Evolutionary conservation across 2,888 invertebrate species (phyloP), one percentile per base, ranked within the genome.

Genomic region (Chrysolina americana): DNA sequence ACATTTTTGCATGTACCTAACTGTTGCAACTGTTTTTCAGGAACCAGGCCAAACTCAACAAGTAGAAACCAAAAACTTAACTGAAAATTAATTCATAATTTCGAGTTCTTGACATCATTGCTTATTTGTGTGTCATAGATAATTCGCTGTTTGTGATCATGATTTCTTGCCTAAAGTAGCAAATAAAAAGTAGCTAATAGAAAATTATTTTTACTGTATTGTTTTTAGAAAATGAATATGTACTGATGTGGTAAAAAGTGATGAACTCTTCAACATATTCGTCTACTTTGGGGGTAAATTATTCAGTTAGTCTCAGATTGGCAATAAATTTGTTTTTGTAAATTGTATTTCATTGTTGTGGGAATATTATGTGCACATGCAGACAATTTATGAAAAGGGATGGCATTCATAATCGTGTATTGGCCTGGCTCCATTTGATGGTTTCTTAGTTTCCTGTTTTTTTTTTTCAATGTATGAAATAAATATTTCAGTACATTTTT

Each of bases 21-120:
- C 78, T 77, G 76, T 82, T 81, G 79, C 78, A 74, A 80, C 81
- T 76, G 80, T 81, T 87, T 86, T 87, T 84, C 87, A 87, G 87
- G 86, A 83, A 78, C 86, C 86, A 77, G 87, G 86, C 79, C 82
- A 82, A 79, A 79, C 73, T 66, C 48, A 69, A 73, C 75, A 79
- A 75, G 75, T 76, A 64, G 76, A 76, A 74, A 75, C 48, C 62
- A 69, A 70, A 72, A 72, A 65, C 23, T 9, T 53, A 41, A 68
- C 23, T 41, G 48, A 48, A 9, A 62, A 59, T 47, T 68, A 56
- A 21, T 48, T 62, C 23, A 15, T 13, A 70, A 44, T 56, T 19
- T 68, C 28, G 56, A 36, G 41, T 36, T 48, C 17, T 59, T 41
- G 17, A 17, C 21, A 21, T 21, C 21, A 21, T 5, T 36, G 36